phyloP scores from a whole-genome alignment of 2,797 vertebrate species.

The Hylomyscus alleni region DNA sequence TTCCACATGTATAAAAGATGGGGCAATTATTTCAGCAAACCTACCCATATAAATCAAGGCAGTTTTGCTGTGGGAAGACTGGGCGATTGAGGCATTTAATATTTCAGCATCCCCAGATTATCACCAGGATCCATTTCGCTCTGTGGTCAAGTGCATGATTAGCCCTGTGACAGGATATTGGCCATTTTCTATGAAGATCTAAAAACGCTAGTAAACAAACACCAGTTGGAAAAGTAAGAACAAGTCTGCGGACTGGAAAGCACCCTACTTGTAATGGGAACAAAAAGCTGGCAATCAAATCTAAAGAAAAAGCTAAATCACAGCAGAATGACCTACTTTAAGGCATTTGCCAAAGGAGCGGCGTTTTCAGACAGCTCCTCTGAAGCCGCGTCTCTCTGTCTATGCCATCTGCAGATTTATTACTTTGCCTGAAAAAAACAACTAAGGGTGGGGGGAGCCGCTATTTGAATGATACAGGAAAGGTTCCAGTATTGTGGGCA shows the following conservation, averaged over 20 bases:
- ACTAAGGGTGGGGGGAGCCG: slow-evolving; percentile 71
- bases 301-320: slow-evolving; percentile 96
- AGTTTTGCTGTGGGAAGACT: slow-evolving; percentile 83
- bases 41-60: slow-evolving; percentile 85
- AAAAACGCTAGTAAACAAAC: slow-evolving; percentile 93
- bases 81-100: slow-evolving; percentile 85
- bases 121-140: slow-evolving; percentile 87
- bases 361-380: slow-evolving; percentile 92
- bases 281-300: slow-evolving; percentile 94
- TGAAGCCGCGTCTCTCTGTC: slow-evolving; percentile 92
- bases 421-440: slow-evolving; percentile 88
- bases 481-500: slow-evolving; percentile 91
- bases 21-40: slow-evolving; percentile 87
- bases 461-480: slow-evolving; percentile 90
- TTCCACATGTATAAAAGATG: slow-evolving; percentile 83
- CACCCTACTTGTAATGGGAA: slow-evolving; percentile 93
- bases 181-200: slow-evolving; percentile 89
- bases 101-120: slow-evolving; percentile 86
- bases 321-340: slow-evolving; percentile 97
- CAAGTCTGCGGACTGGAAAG: slow-evolving; percentile 92
- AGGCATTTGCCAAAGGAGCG: slow-evolving; percentile 94
- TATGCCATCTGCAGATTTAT: slow-evolving; percentile 92
- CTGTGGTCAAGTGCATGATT: slow-evolving; percentile 87
- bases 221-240: slow-evolving; percentile 87
- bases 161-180: slow-evolving; percentile 87